Percentiles rank a stretch among this genome's conserved stretches.
Conservation (phyloP, 2,797 vertebrate species). For the Heterohyrax brucei region DNA sequence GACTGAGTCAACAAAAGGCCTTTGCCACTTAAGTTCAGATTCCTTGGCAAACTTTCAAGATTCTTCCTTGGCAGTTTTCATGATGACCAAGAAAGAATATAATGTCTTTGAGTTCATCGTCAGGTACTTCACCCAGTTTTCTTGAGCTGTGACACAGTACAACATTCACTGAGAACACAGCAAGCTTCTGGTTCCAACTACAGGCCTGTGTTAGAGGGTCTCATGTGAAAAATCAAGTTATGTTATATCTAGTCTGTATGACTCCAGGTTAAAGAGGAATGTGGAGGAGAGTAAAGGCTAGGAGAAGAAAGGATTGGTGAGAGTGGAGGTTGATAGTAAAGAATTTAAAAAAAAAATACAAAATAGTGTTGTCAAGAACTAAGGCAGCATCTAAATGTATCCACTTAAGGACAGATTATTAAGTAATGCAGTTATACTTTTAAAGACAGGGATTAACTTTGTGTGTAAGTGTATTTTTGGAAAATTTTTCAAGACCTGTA, state of each 20-base stretch:
- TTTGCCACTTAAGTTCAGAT: not conserved
- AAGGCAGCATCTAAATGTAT: slow-evolving; percentile 18
- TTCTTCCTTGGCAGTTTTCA: slow-evolving; percentile 6
- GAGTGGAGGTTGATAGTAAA: not conserved
- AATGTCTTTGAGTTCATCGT: not conserved
- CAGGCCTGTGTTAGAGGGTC: not conserved
- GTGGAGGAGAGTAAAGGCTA: rapidly evolving
- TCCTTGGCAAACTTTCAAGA: slow-evolving; percentile 4
- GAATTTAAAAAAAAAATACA: slow-evolving; percentile 2
- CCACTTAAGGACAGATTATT: slow-evolving; percentile 40
- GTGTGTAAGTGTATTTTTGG: slow-evolving; percentile 29
- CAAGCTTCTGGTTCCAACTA: not conserved
- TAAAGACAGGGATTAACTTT: slow-evolving; percentile 34
- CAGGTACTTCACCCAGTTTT: not conserved
- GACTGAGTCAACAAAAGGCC: slow-evolving; percentile 1
- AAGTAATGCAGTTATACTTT: slow-evolving; percentile 8
- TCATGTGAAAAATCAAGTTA: not conserved
- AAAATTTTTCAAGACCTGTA: slow-evolving; percentile 53
- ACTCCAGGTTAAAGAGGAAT: slow-evolving; percentile 3
- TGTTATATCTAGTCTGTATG: not conserved
- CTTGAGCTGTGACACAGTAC: not conserved
- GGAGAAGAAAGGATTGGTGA: not conserved
- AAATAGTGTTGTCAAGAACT: slow-evolving; percentile 31
- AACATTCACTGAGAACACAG: not conserved
- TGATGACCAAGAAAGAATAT: not conserved